Evolutionary conservation across 2,113 vertebrate genomes (phyloP).

Genomic region (human (Homo sapiens)): GRCh38 chr11:16532001-16532500

Average conservation of each 20-base stretch:
- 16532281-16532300: neutral
- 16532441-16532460: neutral
- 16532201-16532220: neutral
- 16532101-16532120: neutral
- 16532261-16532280: neutral
- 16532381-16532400: neutral
- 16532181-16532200: neutral
- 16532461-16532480: neutral
- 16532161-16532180: constrained; percentile 41
- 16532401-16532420: constrained; percentile 34
- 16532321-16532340: neutral
- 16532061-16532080: neutral
- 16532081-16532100: neutral
- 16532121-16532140: constrained; percentile 19
- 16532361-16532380: neutral
- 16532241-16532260: neutral
- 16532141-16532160: neutral
- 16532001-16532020: constrained; percentile 8
- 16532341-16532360: constrained; percentile 31
- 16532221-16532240: neutral
- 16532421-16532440: neutral
- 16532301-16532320: neutral
- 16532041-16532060: neutral
- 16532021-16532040: neutral
- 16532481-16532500: constrained; percentile 32